A percentile compares a stretch with the other conserved stretches of the same genome.
Conservation (phyloP, 2,888 invertebrate genomes). For the Mythimna albipuncta region DNA sequence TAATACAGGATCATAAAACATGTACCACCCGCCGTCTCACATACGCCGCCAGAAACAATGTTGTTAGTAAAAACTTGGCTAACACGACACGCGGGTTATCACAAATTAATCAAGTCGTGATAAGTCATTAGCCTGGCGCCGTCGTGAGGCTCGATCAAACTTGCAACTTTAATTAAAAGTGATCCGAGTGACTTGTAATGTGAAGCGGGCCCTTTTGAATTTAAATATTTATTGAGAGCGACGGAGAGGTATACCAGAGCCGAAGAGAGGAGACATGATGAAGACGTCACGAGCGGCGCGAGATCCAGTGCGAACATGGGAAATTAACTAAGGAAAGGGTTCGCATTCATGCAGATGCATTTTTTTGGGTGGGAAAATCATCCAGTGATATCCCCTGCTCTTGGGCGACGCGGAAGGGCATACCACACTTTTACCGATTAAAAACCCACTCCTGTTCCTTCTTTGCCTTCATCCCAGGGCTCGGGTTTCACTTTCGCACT, state of each 20-base stretch:
- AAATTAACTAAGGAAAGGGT: conserved; percentile 21
- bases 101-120: conserved; percentile 65
- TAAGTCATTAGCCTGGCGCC: conserved; percentile 56
- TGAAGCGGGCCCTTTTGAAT: conserved; percentile 59
- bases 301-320: neutral
- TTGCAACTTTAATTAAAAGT: conserved; percentile 67
- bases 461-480: too few relatives aligned
- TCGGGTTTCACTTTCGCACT: too few relatives aligned
- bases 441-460: too few relatives aligned
- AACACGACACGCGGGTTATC: conserved; percentile 54
- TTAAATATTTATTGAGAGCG: conserved; percentile 63
- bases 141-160: conserved; percentile 58
- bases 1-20: conserved; percentile 23
- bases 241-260: neutral
- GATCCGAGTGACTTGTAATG: conserved; percentile 62
- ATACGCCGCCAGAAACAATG: conserved; percentile 20
- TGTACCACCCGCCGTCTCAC: neutral
- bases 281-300: conserved; percentile 26
- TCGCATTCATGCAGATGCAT: neutral
- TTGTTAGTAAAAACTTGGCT: conserved; percentile 47
- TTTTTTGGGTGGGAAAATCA: too few relatives aligned
- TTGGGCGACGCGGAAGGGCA: too few relatives aligned
- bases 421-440: too few relatives aligned
- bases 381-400: too few relatives aligned
- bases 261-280: conserved; percentile 16